phyloP scores from a whole-genome alignment of 2,888 invertebrate species.

The Perdita meconis region DNA sequence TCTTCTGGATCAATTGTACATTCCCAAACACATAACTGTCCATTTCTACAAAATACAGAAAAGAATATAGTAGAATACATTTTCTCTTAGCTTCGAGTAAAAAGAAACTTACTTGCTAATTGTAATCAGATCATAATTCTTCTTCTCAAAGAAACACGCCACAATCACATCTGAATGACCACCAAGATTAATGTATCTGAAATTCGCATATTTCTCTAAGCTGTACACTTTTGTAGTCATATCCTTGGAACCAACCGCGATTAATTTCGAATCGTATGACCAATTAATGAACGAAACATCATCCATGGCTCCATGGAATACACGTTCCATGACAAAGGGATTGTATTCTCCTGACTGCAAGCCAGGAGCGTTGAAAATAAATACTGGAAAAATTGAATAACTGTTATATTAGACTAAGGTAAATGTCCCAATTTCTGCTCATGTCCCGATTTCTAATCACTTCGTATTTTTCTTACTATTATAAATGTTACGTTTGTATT shows the following conservation, averaged over 20 bases:
- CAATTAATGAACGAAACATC: conserved; percentile 95
- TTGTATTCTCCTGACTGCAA: conserved; percentile 92
- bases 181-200: conserved; percentile 91
- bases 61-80: neutral
- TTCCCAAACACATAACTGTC: conserved; percentile 94
- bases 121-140: conserved; percentile 93
- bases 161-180: conserved; percentile 94
- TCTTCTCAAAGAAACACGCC: conserved; percentile 94
- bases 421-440: too few species aligned
- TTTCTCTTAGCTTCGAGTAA: neutral
- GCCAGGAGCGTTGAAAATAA: conserved; percentile 94
- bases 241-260: conserved; percentile 96
- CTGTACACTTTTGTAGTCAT: conserved; percentile 94
- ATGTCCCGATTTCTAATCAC: too few species aligned
- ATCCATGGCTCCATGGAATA: conserved; percentile 93
- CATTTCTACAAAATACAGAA: conserved; percentile 86
- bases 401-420: neutral
- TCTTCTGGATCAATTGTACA: conserved; percentile 91
- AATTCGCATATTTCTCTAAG: conserved; percentile 89
- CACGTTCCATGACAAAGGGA: conserved; percentile 93
- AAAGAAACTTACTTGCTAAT: conserved; percentile 85
- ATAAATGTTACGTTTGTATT: too few species aligned
- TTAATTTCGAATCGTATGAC: conserved; percentile 95
- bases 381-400: conserved; percentile 86
- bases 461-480: too few species aligned